Percentiles rank a stretch among this genome's conserved stretches.
These are phyloP conservation scores for Tridacna gigas DNA, from an alignment of 2,888 invertebrate species.

Conservation along the genomic window DNA sequence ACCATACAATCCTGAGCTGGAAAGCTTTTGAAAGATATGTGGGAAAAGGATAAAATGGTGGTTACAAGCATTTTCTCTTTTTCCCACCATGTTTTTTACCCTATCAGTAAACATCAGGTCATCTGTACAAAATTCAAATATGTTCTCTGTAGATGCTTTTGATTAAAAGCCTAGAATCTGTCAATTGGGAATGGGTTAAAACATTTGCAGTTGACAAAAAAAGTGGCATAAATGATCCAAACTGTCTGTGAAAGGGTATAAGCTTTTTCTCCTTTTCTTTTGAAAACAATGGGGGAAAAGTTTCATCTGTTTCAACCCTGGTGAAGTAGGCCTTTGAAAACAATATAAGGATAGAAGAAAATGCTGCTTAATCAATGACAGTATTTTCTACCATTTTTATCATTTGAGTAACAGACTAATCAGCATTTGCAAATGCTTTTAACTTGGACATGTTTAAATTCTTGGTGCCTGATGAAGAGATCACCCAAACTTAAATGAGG, in stretches of 20 bases:
- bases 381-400: background rate
- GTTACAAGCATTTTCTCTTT: background rate
- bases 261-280: no score
- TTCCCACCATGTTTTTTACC: background rate
- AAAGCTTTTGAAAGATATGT: background rate
- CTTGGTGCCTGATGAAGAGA: no score
- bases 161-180: background rate
- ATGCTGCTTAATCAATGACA: background rate
- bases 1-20: background rate
- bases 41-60: background rate
- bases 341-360: background rate
- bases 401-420: no score
- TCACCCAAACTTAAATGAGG: no score
- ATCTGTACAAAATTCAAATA: background rate
- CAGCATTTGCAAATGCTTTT: no score
- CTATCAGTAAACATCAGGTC: background rate
- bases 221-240: no score
- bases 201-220: no score
- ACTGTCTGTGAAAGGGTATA: no score
- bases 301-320: no score
- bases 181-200: background rate
- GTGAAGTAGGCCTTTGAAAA: background rate
- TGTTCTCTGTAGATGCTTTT: background rate
- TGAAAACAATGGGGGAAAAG: no score
- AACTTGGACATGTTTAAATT: no score